phyloP scores from a whole-genome alignment of 2,797 vertebrate species.

The Sitta carolinensis region DNA sequence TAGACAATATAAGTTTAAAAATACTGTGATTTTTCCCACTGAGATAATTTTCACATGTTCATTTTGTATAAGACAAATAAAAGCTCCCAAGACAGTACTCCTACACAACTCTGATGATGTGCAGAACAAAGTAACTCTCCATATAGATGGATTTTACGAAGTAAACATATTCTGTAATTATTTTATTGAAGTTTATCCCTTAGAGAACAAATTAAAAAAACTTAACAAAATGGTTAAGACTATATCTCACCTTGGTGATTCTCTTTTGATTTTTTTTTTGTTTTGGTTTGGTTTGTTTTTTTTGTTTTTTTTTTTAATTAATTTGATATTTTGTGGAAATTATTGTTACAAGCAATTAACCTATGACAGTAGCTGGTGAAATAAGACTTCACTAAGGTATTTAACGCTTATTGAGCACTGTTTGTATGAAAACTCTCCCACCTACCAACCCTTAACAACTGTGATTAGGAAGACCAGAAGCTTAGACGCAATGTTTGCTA shows the following conservation, averaged over 20 bases:
- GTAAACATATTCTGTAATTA: neutral
- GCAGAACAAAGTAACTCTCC: neutral
- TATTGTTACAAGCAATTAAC: neutral
- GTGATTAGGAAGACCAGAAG: neutral
- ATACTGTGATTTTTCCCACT: neutral
- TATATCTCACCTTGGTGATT: neutral
- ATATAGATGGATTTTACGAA: rapidly evolving
- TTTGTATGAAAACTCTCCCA: neutral
- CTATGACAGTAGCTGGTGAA: neutral
- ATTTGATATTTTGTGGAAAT: neutral
- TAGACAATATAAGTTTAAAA: neutral
- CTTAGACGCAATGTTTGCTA: neutral
- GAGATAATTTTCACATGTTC: neutral
- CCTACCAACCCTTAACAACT: neutral
- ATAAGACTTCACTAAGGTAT: neutral
- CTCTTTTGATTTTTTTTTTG: neutral
- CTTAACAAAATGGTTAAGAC: neutral
- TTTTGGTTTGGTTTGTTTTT: neutral
- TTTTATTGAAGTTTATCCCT: neutral
- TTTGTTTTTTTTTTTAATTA: neutral
- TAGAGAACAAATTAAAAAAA: neutral
- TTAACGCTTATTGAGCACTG: neutral
- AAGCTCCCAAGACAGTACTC: neutral
- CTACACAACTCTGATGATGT: neutral
- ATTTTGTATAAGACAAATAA: neutral